Conservation (phyloP, 92 coral and sea anemone genomes). For the Meandrina meandrites region DNA sequence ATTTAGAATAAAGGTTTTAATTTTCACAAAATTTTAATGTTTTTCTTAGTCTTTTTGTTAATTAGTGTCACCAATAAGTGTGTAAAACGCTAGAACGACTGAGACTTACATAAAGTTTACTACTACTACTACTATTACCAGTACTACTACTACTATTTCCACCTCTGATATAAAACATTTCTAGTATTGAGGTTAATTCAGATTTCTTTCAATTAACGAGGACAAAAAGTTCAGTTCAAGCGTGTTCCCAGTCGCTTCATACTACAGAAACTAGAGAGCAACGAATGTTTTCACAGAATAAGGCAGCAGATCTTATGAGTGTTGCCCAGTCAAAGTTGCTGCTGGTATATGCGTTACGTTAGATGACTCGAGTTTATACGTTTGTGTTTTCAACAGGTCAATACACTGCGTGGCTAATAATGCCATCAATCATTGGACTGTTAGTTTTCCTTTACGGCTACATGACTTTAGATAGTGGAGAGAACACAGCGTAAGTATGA, state of each 20-base stretch:
- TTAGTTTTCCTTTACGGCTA: slow-evolving; percentile 78
- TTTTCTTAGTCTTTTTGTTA: no score
- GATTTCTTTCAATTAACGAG: no score
- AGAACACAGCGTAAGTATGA: slow-evolving; percentile 85
- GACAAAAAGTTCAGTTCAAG: not conserved
- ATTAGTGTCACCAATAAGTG: no score
- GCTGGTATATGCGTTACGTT: not conserved
- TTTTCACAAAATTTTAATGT: no score
- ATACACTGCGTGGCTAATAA: slow-evolving; percentile 89
- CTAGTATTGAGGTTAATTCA: not conserved
- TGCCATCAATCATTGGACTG: slow-evolving; percentile 81
- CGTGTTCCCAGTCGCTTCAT: not conserved
- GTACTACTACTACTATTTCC: not conserved
- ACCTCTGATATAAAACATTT: not conserved
- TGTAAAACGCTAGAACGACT: no score
- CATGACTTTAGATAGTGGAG: slow-evolving; percentile 55
- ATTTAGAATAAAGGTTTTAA: no score
- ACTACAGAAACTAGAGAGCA: not conserved
- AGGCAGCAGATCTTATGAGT: no score
- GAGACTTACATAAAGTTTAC: no score
- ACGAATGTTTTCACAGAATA: no score
- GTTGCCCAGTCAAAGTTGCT: no score
- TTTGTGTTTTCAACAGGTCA: slow-evolving; percentile 56
- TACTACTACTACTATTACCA: no score
- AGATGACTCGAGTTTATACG: not conserved